Conservation (phyloP, 2,888 invertebrate species). For the Ophraella communa region DNA sequence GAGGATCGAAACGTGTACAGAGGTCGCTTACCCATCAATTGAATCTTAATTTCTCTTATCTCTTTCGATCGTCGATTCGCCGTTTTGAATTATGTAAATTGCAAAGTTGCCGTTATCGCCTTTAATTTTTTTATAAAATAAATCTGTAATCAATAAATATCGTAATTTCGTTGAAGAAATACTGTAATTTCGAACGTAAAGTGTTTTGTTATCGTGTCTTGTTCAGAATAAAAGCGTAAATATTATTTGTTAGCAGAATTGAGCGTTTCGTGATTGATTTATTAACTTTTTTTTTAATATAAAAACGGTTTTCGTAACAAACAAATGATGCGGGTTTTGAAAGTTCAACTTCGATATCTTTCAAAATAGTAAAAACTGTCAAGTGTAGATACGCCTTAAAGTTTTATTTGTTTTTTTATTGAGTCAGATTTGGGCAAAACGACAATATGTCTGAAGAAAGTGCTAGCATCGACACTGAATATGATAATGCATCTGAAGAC, state of each 20-base stretch:
- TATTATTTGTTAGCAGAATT: slow-evolving; percentile 18
- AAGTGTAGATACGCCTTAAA: not conserved
- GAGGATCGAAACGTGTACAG: slow-evolving; percentile 40
- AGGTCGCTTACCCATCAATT: slow-evolving; percentile 39
- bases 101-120: slow-evolving; percentile 36
- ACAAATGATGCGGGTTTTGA: too few species aligned
- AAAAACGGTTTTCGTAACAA: too few species aligned
- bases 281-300: too few species aligned
- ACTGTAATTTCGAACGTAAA: slow-evolving; percentile 29
- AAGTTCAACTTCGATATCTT: not conserved
- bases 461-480: not conserved
- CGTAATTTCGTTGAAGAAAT: slow-evolving; percentile 29
- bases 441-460: not conserved
- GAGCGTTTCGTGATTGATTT: slow-evolving; percentile 5
- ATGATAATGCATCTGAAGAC: not conserved
- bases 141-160: slow-evolving; percentile 36
- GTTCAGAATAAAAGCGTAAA: slow-evolving; percentile 4
- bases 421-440: not conserved
- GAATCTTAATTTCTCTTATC: slow-evolving; percentile 37
- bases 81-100: slow-evolving; percentile 37
- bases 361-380: not conserved
- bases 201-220: slow-evolving; percentile 30
- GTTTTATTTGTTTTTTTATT: too few species aligned
- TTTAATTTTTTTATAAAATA: slow-evolving; percentile 31
- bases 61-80: slow-evolving; percentile 28